Conservation (phyloP, 2,113 vertebrate species). For the Gorsachius goisagi region DNA sequence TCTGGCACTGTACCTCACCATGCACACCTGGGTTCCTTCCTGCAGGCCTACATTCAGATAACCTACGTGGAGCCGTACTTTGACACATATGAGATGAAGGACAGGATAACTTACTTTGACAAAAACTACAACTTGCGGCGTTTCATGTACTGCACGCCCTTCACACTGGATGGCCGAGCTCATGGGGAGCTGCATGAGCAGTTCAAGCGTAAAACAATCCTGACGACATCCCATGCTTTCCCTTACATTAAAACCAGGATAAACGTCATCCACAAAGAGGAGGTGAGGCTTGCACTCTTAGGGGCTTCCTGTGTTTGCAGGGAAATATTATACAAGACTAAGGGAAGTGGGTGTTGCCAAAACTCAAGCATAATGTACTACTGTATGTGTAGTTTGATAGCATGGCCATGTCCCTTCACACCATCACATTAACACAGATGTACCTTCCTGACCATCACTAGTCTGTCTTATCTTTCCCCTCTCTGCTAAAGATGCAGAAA, state of each 20-base stretch:
- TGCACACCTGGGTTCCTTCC: background rate
- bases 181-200: conserved; percentile 97
- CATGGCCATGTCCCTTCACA: accelerated
- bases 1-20: background rate
- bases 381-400: background rate
- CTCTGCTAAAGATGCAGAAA: background rate
- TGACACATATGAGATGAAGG: conserved; percentile 98
- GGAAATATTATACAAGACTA: accelerated
- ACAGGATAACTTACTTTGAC: conserved; percentile 98
- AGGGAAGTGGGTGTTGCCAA: background rate
- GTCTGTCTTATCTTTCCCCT: background rate
- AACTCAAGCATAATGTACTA: accelerated
- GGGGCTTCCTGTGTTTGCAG: background rate
- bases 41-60: conserved; percentile 95
- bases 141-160: conserved; percentile 98
- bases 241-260: conserved; percentile 99
- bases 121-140: conserved; percentile 98
- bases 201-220: conserved; percentile 96
- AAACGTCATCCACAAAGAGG: conserved; percentile 97
- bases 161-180: conserved; percentile 94
- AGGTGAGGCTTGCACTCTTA: conserved; percentile 74
- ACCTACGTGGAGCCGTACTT: conserved; percentile 98
- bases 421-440: background rate
- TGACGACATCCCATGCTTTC: conserved; percentile 96
- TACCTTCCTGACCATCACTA: background rate